Percentiles rank a stretch among this genome's conserved stretches.
Evolutionary conservation across 2,113 vertebrate genomes (phyloP).

Genomic region (Balaenoptera acutorostrata): DNA sequence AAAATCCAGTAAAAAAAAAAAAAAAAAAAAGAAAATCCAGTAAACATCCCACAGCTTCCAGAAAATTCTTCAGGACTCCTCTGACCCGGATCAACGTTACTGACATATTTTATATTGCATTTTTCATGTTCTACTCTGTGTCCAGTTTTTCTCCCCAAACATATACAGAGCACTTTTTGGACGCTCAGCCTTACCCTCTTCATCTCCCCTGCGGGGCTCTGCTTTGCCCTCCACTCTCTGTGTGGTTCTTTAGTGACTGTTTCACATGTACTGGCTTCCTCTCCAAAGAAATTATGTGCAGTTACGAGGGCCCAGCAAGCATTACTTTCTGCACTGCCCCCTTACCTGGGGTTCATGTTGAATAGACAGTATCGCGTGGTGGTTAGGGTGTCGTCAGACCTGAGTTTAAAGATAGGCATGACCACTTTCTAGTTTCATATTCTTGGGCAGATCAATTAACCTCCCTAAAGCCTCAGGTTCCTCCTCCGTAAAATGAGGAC

Average conservation of each 20-base stretch:
- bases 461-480: background rate
- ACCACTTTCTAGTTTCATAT: background rate
- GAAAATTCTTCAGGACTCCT: background rate
- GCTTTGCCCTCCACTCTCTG: background rate
- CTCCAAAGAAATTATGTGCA: background rate
- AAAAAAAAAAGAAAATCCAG: background rate
- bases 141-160: background rate
- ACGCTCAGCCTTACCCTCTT: background rate
- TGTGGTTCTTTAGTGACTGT: background rate
- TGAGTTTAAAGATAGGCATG: background rate
- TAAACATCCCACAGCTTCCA: background rate
- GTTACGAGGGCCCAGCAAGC: background rate
- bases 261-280: background rate
- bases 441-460: background rate
- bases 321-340: background rate
- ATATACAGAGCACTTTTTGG: background rate
- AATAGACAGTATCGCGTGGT: background rate
- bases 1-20: background rate
- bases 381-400: background rate
- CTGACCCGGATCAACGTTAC: background rate
- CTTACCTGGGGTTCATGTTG: no score
- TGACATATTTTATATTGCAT: background rate
- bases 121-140: background rate
- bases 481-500: background rate
- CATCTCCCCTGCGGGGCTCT: background rate